phyloP scores from a whole-genome alignment of 2,113 vertebrate species.

The Ptyas mucosa region DNA sequence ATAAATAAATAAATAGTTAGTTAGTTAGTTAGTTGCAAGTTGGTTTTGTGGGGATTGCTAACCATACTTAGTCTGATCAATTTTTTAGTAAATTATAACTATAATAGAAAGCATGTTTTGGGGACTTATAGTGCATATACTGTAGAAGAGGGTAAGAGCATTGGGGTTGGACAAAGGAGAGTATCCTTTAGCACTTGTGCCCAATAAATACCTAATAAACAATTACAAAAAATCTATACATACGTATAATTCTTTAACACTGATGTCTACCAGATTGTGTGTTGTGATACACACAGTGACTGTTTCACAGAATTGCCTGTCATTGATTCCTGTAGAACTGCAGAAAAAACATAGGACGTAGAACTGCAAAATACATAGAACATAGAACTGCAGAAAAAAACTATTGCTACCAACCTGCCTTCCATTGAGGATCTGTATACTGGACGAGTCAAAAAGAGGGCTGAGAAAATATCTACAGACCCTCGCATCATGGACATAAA shows the following conservation, averaged over 20 bases:
- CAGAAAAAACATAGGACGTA: too few species aligned
- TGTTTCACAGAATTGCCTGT: neutral
- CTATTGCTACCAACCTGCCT: too few species aligned
- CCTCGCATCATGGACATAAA: too few species aligned
- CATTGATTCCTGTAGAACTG: neutral
- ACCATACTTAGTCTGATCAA: neutral
- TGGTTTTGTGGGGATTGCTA: neutral
- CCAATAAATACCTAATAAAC: neutral
- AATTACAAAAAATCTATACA: neutral
- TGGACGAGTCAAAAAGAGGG: too few species aligned
- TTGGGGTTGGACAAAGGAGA: neutral
- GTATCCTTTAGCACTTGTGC: neutral
- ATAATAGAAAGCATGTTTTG: neutral
- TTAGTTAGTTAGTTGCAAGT: neutral
- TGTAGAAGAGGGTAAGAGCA: neutral
- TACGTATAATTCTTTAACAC: neutral
- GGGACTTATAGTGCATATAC: neutral
- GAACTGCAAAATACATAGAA: too few species aligned
- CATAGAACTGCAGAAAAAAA: too few species aligned
- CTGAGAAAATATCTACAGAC: too few species aligned
- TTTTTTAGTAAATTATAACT: neutral
- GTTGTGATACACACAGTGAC: neutral
- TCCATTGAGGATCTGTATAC: too few species aligned
- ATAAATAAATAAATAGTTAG: too few species aligned
- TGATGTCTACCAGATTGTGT: neutral